Base-by-base conservation (phyloP, 2,113 vertebrate species). In the Dolichotis patagonum region DNA sequence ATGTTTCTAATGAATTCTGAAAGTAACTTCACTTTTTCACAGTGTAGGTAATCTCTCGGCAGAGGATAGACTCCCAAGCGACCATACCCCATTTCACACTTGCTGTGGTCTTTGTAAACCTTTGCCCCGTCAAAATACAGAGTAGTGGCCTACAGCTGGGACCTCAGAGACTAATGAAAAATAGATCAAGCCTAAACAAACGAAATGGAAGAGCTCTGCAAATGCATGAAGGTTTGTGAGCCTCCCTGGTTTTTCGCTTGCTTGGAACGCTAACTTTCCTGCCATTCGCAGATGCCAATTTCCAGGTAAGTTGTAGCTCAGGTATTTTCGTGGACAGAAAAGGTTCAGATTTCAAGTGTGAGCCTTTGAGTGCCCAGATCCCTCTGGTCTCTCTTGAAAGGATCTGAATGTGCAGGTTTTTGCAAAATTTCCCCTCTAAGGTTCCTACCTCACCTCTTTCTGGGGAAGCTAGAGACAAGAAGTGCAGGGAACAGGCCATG, bases 401-500 rank as follows among this genome's bases (percentile, higher is more conserved):
- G 93, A 95, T 65, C 62, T 30, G 1, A 97, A 96, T 63, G 63
- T 93, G 81, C 77, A 82, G 87, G 28, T 46, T 98, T 97, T 97
- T 94, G 94, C 97, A 98, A 95, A 97, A 96, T 69, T 94, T 26
- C 8, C 84, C 94, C 95, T 97, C 97, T 82, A n/a, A 1, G 67
- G 71, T 91, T 75, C 24, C 56, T 14, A 0, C 24, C 1, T 41
- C 1, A 1, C 46, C 41, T 43, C 58, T 80, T 52, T 82, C 62
- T 63, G 87, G 96, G 87, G 83, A n/a, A 26, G 41, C 54, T 83
- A 35, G 92, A 91, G 86, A 52, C 1, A 5, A 19, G 2, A 7
- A 17, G n/a, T 90, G 96, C 84, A 88, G 93, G 88, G 92, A 97
- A 85, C 52, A 90, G 91, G 58, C 92, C 65, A 41, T 85, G 98